A percentile compares a stretch with the other conserved stretches of the same genome.
Conservation (phyloP, 2,888 invertebrate species). For the Mellilla xanthometata region DNA sequence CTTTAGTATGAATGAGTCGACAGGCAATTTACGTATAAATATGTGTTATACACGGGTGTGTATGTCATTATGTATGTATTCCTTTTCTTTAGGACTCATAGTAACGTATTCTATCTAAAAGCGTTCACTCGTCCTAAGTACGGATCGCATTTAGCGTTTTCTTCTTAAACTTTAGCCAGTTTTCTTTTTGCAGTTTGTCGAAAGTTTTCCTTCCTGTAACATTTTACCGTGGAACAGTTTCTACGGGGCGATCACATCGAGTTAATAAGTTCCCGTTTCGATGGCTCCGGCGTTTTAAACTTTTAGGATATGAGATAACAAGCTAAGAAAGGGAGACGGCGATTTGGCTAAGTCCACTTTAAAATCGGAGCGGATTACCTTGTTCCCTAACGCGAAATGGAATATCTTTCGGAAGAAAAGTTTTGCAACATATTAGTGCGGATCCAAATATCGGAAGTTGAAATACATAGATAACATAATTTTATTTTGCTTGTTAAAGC, state of each 20-base stretch:
- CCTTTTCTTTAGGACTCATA: too few species aligned
- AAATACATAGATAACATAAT: too few species aligned
- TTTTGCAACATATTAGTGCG: slow-evolving; percentile 27
- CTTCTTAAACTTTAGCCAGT: slow-evolving; percentile 72
- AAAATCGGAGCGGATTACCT: slow-evolving; percentile 55
- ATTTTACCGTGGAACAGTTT: slow-evolving; percentile 77
- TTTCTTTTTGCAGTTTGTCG: slow-evolving; percentile 75
- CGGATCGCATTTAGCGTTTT: slow-evolving; percentile 72
- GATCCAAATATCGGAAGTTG: slow-evolving; percentile 20
- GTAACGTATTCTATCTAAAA: too few species aligned
- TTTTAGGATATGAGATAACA: slow-evolving; percentile 82
- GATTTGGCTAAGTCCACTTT: slow-evolving; percentile 76
- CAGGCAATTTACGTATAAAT: too few species aligned
- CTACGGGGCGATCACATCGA: slow-evolving; percentile 78
- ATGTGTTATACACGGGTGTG: too few species aligned
- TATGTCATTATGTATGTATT: too few species aligned
- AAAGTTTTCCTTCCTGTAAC: slow-evolving; percentile 78
- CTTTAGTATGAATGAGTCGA: too few species aligned
- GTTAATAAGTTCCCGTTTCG: slow-evolving; percentile 81
- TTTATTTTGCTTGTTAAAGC: too few species aligned
- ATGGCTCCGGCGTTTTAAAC: slow-evolving; percentile 80
- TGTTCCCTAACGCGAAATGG: slow-evolving; percentile 48
- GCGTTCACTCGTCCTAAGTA: slow-evolving; percentile 56
- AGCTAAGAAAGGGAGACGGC: slow-evolving; percentile 75
- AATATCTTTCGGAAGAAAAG: slow-evolving; percentile 40